Conservation (phyloP, 2,888 invertebrate genomes). For the Polydrusus cervinus region DNA sequence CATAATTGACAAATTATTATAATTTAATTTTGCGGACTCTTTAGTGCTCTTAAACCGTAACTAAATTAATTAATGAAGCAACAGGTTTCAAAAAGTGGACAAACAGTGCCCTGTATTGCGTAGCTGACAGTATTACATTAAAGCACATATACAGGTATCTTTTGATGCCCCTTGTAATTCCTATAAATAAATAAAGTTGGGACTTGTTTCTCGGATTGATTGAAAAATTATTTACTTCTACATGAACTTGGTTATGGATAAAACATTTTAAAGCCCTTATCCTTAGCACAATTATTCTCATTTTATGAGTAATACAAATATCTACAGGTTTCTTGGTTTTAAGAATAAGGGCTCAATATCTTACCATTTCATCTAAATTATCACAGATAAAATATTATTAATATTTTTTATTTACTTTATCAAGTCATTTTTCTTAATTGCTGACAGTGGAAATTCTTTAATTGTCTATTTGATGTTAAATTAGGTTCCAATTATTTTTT, state of each 20-base stretch:
- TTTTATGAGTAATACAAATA: not conserved
- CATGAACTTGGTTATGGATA: too few relatives aligned
- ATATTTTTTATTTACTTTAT: too few relatives aligned
- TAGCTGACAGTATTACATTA: constrained; percentile 40
- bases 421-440: too few relatives aligned
- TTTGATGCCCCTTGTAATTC: constrained; percentile 63
- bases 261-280: not conserved
- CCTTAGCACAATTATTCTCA: not conserved
- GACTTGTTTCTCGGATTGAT: too few relatives aligned
- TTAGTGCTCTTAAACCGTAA: not conserved
- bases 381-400: constrained; percentile 15
- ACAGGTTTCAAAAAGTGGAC: constrained; percentile 32
- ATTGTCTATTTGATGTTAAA: not conserved
- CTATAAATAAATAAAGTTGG: not conserved
- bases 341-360: not conserved
- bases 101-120: constrained; percentile 53
- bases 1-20: too few relatives aligned
- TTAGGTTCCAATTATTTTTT: not conserved
- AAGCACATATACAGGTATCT: constrained; percentile 70
- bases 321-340: not conserved
- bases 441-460: too few relatives aligned
- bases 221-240: too few relatives aligned
- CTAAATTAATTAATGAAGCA: constrained; percentile 21
- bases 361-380: not conserved
- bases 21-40: too few relatives aligned